Evolutionary conservation across 2,888 invertebrate genomes (phyloP).

Genomic region (Branchinecta sandiegonensis): DNA sequence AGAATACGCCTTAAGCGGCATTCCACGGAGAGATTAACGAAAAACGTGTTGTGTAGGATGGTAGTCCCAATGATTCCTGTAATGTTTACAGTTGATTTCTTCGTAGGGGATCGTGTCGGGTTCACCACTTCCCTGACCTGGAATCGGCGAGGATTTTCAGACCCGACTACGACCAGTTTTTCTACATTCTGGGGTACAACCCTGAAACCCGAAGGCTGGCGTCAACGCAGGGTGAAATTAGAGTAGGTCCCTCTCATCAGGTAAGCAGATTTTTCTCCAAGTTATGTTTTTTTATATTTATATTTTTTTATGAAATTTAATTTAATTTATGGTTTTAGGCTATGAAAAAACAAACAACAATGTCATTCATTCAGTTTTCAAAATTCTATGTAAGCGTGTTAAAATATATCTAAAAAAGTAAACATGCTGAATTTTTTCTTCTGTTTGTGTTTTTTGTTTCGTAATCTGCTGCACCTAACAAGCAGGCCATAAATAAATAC

Average conservation of each 20-base stretch:
- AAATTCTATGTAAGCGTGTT: too few relatives aligned
- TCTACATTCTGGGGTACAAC: slow-evolving; percentile 42
- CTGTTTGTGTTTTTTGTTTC: too few relatives aligned
- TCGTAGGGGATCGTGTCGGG: slow-evolving; percentile 41
- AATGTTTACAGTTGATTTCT: background rate
- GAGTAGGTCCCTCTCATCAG: slow-evolving; percentile 45
- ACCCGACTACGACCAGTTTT: slow-evolving; percentile 39
- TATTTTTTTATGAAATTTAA: background rate
- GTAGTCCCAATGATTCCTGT: too few relatives aligned
- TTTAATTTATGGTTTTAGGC: slow-evolving; percentile 14
- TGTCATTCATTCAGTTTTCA: too few relatives aligned
- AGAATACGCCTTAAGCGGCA: too few relatives aligned
- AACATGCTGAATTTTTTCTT: too few relatives aligned
- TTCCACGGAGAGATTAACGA: too few relatives aligned
- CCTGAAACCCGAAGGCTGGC: slow-evolving; percentile 42
- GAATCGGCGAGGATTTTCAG: slow-evolving; percentile 36
- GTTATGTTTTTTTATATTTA: background rate
- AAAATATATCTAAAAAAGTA: too few relatives aligned
- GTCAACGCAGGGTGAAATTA: slow-evolving; percentile 44
- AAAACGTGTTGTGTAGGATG: too few relatives aligned
- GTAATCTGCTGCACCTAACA: too few relatives aligned
- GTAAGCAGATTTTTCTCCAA: slow-evolving; percentile 28
- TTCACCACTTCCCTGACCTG: slow-evolving; percentile 40
- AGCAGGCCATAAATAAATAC: too few relatives aligned
- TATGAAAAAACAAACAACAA: too few relatives aligned